Evolutionary conservation across 1,140 invertebrate species (phyloP), one percentile per base, ranked within the genome.

Genomic region (Teleopsis dalmanni): DNA sequence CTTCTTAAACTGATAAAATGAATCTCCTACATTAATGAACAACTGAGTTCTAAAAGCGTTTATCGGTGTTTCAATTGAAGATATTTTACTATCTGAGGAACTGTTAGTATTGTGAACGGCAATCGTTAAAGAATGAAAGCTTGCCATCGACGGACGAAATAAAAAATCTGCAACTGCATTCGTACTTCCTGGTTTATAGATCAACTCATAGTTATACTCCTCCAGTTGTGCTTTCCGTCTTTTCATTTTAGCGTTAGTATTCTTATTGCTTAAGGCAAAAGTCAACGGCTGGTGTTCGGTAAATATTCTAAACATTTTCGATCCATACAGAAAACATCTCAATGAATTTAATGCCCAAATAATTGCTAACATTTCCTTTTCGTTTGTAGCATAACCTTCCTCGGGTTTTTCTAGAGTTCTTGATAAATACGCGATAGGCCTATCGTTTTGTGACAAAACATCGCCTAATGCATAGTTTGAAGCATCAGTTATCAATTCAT

Each of bases 191-290:
- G 57, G 23, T 58, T 70, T 65, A 53, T 76, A 67, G 14, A 55
- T 34, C 9, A 77, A 65, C 47, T 73, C 22, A 31, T 37, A n/a
- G 27, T 38, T 26, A 14, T 38, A 48, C 42, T 74, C 70, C 58
- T 73, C 70, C 18, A 79, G 37, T 52, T 67, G 57, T 11, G 78
- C 22, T 27, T 68, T 45, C 76, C 76, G 80, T 22, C 74, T 47
- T 0, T 71, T 57, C 22, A 44, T 29, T 44, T 42, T 42, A 26
- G 56, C 55, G 6, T n/a, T n/a, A n/a, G n/a, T n/a, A n/a, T n/a
- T n/a, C n/a, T n/a, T n/a, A n/a, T n/a, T n/a, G n/a, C n/a, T n/a
- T n/a, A n/a, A n/a, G n/a, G n/a, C n/a, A n/a, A n/a, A n/a, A n/a
- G n/a, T n/a, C n/a, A n/a, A n/a, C n/a, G n/a, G n/a, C n/a, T n/a